Percentiles rank a stretch among this genome's conserved stretches.
Evolutionary conservation across 64 coral and sea anemone genomes (phyloP).

Genomic region (Montipora sp.): DNA sequence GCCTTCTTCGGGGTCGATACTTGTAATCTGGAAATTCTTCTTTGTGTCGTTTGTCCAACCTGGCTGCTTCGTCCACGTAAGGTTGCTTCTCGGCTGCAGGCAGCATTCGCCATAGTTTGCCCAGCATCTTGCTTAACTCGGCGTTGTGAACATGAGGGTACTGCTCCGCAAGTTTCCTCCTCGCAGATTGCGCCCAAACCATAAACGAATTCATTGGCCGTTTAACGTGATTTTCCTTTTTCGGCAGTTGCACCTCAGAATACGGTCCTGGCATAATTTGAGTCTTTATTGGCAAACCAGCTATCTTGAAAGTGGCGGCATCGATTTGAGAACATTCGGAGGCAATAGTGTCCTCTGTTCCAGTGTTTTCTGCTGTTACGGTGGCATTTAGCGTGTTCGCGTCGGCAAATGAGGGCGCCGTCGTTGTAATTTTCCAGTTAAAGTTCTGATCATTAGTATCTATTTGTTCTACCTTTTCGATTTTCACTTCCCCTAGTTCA

Average conservation of each 20-base stretch:
- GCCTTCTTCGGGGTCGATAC: constrained; percentile 90
- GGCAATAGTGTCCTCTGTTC: constrained; percentile 74
- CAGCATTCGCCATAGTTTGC: constrained; percentile 98
- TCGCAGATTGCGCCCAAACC: constrained; percentile 97
- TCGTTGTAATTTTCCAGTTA: constrained; percentile 91
- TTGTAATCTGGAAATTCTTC: constrained; percentile 97
- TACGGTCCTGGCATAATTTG: constrained; percentile 96
- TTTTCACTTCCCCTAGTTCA: constrained; percentile 97
- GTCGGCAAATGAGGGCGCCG: constrained; percentile 65
- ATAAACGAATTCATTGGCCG: constrained; percentile 99
- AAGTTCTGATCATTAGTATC: constrained; percentile 95
- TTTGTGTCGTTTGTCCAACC: constrained; percentile 97
- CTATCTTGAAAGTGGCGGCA: constrained; percentile 71
- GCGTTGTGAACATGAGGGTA: constrained; percentile 99
- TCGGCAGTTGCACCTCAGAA: constrained; percentile 91
- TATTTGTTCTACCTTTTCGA: constrained; percentile 93
- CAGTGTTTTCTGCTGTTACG: constrained; percentile 80
- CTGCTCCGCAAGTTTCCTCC: constrained; percentile 95
- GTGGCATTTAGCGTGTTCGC: constrained; percentile 65
- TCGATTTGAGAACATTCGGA: constrained; percentile 91
- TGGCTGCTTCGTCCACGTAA: constrained; percentile 98
- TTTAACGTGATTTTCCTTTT: constrained; percentile 92
- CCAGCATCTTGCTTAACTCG: constrained; percentile 99
- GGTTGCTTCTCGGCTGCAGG: constrained; percentile 97
- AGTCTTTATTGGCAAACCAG: constrained; percentile 90